Percentiles rank a stretch among this genome's conserved stretches.
phyloP scores from a whole-genome alignment of 2,113 vertebrate genomes.

The Bagarius yarrelli region DNA sequence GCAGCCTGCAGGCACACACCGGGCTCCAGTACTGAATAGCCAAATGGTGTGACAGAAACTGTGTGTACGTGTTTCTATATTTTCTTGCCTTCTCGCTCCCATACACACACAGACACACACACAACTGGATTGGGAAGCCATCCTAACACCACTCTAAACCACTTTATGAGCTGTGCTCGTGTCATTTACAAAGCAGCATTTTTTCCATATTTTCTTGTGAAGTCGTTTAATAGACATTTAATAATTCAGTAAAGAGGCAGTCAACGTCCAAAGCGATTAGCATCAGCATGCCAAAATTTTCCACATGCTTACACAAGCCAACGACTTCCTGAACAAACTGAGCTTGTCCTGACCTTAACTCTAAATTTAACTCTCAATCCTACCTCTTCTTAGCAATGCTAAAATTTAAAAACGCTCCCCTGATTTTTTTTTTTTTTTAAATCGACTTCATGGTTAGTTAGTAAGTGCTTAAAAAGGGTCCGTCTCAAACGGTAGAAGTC shows the following conservation, averaged over 20 bases:
- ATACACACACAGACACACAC: not conserved
- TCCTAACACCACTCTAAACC: conserved; percentile 17
- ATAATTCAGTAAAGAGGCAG: conserved; percentile 62
- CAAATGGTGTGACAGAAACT: conserved; percentile 30
- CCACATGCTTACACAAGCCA: conserved; percentile 38
- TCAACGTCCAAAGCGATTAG: conserved; percentile 51
- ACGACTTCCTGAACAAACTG: conserved; percentile 29
- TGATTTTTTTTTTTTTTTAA: not conserved
- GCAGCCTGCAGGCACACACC: not conserved
- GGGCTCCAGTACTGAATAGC: conserved; percentile 37
- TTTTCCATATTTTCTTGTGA: conserved; percentile 62
- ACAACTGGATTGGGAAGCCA: not conserved
- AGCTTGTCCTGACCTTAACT: conserved; percentile 11
- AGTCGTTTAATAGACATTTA: conserved; percentile 63
- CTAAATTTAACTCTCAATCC: conserved; percentile 7
- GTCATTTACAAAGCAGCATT: conserved; percentile 58
- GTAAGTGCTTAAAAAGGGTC: not conserved
- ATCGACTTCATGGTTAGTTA: not conserved
- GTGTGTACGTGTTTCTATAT: not conserved
- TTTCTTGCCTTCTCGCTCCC: not conserved
- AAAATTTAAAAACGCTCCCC: not conserved
- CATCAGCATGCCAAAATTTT: conserved; percentile 28
- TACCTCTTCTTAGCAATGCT: not conserved
- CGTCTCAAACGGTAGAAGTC: not conserved
- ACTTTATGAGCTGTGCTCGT: conserved; percentile 58